A percentile compares a stretch with the other conserved stretches of the same genome.
These are phyloP conservation scores for Noctua janthina DNA, from an alignment of 2,888 invertebrate genomes.

Conservation along the genomic window DNA sequence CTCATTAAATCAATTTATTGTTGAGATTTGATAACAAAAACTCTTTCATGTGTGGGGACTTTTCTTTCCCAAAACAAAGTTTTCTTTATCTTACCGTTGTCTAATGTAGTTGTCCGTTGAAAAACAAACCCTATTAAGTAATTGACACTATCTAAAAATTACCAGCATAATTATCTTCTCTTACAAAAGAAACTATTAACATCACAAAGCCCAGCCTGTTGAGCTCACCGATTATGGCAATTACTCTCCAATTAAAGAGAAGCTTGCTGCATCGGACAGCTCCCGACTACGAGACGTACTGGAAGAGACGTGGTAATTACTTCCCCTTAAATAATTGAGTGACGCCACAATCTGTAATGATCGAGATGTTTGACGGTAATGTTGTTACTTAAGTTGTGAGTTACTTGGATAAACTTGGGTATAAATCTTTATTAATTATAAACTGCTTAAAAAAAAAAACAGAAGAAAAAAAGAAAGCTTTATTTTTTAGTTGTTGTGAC, in stretches of 20 bases:
- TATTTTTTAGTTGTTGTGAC: too few relatives aligned
- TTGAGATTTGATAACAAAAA: too few relatives aligned
- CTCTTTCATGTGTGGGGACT: too few relatives aligned
- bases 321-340: conserved; percentile 47
- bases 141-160: background rate
- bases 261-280: conserved; percentile 46
- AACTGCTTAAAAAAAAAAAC: too few relatives aligned
- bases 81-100: too few relatives aligned
- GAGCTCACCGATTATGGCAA: conserved; percentile 50
- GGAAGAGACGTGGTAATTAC: conserved; percentile 53
- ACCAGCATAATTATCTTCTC: background rate
- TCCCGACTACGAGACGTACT: conserved; percentile 34
- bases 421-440: too few relatives aligned
- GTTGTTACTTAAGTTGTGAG: background rate
- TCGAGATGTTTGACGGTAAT: conserved; percentile 9
- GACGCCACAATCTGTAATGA: conserved; percentile 46
- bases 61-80: too few relatives aligned
- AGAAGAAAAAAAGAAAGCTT: too few relatives aligned
- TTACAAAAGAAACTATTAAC: background rate
- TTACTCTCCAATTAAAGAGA: conserved; percentile 55
- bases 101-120: too few relatives aligned
- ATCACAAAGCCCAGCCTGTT: conserved; percentile 29
- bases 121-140: too few relatives aligned
- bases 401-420: background rate
- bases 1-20: too few relatives aligned